phyloP scores from a whole-genome alignment of 2,113 vertebrate species.

The Agapornis roseicollis region DNA sequence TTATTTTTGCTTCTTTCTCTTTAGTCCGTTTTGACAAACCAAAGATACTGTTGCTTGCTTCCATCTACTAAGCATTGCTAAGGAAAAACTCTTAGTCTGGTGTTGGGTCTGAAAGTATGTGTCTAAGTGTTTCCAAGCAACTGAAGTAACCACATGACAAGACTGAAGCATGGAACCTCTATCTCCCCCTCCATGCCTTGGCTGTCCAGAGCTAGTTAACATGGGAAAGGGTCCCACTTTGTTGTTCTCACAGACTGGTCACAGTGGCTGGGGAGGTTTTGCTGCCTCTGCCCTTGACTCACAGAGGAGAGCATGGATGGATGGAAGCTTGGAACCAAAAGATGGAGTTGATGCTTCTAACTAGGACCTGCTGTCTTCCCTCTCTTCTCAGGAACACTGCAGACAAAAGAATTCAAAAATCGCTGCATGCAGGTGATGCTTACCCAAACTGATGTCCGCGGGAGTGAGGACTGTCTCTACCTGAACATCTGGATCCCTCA shows the following conservation, averaged over 20 bases:
- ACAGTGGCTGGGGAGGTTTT: neutral
- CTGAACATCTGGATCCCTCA: constrained; percentile 97
- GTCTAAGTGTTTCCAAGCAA: neutral
- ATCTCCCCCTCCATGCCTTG: neutral
- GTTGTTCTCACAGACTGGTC: accelerated
- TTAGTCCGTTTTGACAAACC: neutral
- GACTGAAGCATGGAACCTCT: neutral
- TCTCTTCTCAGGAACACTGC: constrained; percentile 73
- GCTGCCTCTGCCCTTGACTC: neutral
- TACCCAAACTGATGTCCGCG: constrained; percentile 68
- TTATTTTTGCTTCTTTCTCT: neutral
- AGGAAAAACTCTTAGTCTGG: neutral
- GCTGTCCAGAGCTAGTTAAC: neutral
- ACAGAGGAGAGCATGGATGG: neutral
- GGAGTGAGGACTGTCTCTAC: constrained; percentile 89
- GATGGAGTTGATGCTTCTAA: neutral
- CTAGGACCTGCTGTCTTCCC: neutral
- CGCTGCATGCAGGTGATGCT: constrained; percentile 84
- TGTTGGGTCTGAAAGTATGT: neutral
- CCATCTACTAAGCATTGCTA: neutral
- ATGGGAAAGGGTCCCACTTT: neutral
- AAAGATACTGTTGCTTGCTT: neutral
- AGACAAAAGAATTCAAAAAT: constrained; percentile 70
- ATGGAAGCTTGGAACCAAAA: neutral
- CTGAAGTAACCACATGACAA: neutral